Percentiles rank a stretch among this genome's conserved stretches.
Conservation (phyloP, 2,113 vertebrate genomes). For the Eonycteris spelaea region DNA sequence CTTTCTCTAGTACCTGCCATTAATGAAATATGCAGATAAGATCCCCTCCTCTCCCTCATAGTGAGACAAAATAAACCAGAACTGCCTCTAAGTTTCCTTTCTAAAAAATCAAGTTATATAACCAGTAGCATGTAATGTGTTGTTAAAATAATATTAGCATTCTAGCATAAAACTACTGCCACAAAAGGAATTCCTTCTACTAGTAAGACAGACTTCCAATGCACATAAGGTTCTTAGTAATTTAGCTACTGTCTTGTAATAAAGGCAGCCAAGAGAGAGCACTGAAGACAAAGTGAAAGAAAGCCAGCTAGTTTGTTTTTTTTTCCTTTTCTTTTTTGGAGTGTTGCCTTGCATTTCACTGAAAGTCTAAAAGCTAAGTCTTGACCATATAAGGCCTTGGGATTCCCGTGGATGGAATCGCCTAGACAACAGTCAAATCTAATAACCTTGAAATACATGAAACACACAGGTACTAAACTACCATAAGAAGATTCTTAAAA, state of each 20-base stretch:
- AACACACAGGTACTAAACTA: background rate
- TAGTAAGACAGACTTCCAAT: constrained; percentile 66
- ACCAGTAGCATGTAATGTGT: constrained; percentile 47
- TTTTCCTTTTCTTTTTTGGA: constrained; percentile 75
- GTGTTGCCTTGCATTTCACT: constrained; percentile 83
- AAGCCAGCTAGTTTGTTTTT: constrained; percentile 80
- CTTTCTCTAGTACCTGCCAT: background rate
- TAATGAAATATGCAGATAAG: background rate
- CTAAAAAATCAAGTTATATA: constrained; percentile 37
- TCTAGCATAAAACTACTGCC: constrained; percentile 76
- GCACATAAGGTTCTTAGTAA: constrained; percentile 74
- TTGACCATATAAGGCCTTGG: constrained; percentile 95
- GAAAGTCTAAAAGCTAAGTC: constrained; percentile 84
- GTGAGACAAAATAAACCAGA: constrained; percentile 23
- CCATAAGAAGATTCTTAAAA: background rate
- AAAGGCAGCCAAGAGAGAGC: constrained; percentile 78
- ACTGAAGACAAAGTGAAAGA: constrained; percentile 78
- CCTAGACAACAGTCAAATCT: constrained; percentile 76
- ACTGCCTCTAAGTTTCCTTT: constrained; percentile 18
- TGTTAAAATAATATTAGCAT: constrained; percentile 64
- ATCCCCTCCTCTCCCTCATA: background rate
- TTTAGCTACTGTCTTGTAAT: constrained; percentile 80
- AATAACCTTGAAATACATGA: constrained; percentile 44
- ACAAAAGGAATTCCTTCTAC: constrained; percentile 90
- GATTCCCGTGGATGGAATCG: constrained; percentile 92